Conservation (phyloP, 2,797 vertebrate species). For the Emys orbicularis region DNA sequence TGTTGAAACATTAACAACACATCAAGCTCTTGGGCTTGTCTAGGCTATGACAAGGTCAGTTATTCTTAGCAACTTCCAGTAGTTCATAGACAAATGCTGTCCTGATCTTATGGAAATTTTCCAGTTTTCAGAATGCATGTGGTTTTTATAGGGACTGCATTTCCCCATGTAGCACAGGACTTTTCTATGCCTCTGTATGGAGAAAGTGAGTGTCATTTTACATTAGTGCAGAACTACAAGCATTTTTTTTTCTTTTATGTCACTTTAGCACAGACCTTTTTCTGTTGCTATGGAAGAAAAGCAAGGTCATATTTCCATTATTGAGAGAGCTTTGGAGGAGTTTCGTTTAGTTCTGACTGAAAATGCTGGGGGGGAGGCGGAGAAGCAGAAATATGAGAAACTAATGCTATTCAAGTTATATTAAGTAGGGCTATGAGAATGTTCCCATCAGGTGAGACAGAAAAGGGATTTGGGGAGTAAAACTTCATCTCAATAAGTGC, state of each 20-base stretch:
- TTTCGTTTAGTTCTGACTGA: not conserved
- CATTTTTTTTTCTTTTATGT: slow-evolving; percentile 6
- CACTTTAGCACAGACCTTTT: not conserved
- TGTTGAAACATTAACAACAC: slow-evolving; percentile 62
- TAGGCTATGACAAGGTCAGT: slow-evolving; percentile 29
- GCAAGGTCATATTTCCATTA: not conserved
- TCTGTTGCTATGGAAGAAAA: not conserved
- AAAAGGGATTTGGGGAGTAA: not conserved
- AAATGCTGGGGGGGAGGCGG: not conserved
- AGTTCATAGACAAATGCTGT: slow-evolving; percentile 16
- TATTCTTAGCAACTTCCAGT: slow-evolving; percentile 23
- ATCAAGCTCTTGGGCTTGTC: slow-evolving; percentile 35
- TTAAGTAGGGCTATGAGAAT: not conserved
- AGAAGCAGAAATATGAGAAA: not conserved
- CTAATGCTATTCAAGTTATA: not conserved
- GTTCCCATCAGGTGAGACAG: not conserved
- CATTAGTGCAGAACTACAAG: not conserved
- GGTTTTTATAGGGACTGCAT: not conserved
- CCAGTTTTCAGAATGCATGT: not conserved
- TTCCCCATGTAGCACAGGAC: not conserved
- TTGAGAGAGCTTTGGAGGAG: not conserved
- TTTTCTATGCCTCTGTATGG: not conserved
- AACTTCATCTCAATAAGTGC: rapidly evolving
- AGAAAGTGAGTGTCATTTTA: not conserved
- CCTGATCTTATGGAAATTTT: slow-evolving; percentile 6